A percentile compares a stretch with the other conserved stretches of the same genome.
Conservation (phyloP, 2,888 invertebrate genomes). For the Aporophyla lueneburgensis region DNA sequence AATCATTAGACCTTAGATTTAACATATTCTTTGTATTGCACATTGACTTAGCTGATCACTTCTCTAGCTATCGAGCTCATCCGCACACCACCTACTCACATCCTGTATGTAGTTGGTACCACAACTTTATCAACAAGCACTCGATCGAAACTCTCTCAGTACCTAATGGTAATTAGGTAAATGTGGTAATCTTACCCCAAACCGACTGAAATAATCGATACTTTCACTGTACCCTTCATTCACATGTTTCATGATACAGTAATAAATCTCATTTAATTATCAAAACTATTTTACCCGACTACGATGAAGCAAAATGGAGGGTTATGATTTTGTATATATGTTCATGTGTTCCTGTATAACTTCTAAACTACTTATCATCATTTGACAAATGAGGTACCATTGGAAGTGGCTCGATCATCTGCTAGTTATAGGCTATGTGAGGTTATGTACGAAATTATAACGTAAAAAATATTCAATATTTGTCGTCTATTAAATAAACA, state of each 20-base stretch:
- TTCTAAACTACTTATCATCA: too few relatives aligned
- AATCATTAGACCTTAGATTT: not conserved
- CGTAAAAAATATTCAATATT: too few relatives aligned
- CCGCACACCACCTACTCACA: not conserved
- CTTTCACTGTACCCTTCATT: not conserved
- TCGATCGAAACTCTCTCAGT: not conserved
- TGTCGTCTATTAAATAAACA: too few relatives aligned
- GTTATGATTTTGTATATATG: too few relatives aligned
- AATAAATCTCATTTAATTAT: not conserved
- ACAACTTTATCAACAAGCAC: not conserved
- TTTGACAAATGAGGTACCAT: too few relatives aligned
- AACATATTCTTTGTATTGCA: not conserved
- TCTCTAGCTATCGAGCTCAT: not conserved
- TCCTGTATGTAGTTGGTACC: not conserved
- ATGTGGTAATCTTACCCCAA: not conserved
- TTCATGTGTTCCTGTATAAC: too few relatives aligned
- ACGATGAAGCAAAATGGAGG: too few relatives aligned
- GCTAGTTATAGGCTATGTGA: too few relatives aligned
- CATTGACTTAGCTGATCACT: conserved; percentile 1
- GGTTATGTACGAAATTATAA: too few relatives aligned
- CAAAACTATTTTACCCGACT: not conserved
- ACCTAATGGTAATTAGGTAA: too few relatives aligned
- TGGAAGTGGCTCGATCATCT: too few relatives aligned
- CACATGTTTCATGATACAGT: not conserved
- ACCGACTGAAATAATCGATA: not conserved